Evolutionary conservation across 2,888 invertebrate species (phyloP).

Genomic region (Pterostichus madidus): DNA sequence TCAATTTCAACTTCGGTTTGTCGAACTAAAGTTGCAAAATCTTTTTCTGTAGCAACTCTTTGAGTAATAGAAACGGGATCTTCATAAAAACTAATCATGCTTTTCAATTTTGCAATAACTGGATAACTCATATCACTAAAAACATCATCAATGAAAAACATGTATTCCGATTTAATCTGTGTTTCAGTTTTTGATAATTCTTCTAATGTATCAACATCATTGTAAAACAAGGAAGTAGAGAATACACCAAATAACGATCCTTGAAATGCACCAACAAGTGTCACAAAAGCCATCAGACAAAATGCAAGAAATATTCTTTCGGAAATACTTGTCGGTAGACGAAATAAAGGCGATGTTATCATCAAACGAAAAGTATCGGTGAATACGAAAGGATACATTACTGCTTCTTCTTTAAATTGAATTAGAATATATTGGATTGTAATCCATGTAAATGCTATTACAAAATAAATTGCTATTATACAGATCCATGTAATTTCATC

Average conservation of each 20-base stretch:
- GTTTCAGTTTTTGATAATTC: slow-evolving; percentile 73
- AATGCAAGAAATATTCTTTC: slow-evolving; percentile 75
- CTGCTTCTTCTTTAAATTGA: slow-evolving; percentile 13
- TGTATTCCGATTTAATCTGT: slow-evolving; percentile 74
- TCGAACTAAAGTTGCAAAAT: slow-evolving; percentile 74
- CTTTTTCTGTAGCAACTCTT: slow-evolving; percentile 68
- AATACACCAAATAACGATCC: slow-evolving; percentile 76
- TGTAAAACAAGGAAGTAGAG: slow-evolving; percentile 75
- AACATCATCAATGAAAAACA: slow-evolving; percentile 75
- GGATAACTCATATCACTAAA: slow-evolving; percentile 74
- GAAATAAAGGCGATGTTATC: slow-evolving; percentile 73
- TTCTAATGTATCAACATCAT: slow-evolving; percentile 74
- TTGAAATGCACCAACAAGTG: slow-evolving; percentile 73
- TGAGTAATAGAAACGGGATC: slow-evolving; percentile 65
- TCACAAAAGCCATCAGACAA: slow-evolving; percentile 75
- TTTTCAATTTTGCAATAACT: slow-evolving; percentile 72
- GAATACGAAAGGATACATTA: slow-evolving; percentile 55
- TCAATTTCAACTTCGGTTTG: slow-evolving; percentile 72
- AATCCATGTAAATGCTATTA: slow-evolving; percentile 71
- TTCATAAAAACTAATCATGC: slow-evolving; percentile 72
- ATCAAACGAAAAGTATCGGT: slow-evolving; percentile 73
- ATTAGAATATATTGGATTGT: slow-evolving; percentile 68
- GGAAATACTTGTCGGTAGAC: slow-evolving; percentile 74
- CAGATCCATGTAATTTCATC: slow-evolving; percentile 74
- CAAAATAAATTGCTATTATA: slow-evolving; percentile 71